These are phyloP conservation scores for Cylas formicarius DNA, from an alignment of 1,140 invertebrate species.

Conservation along the genomic window DNA sequence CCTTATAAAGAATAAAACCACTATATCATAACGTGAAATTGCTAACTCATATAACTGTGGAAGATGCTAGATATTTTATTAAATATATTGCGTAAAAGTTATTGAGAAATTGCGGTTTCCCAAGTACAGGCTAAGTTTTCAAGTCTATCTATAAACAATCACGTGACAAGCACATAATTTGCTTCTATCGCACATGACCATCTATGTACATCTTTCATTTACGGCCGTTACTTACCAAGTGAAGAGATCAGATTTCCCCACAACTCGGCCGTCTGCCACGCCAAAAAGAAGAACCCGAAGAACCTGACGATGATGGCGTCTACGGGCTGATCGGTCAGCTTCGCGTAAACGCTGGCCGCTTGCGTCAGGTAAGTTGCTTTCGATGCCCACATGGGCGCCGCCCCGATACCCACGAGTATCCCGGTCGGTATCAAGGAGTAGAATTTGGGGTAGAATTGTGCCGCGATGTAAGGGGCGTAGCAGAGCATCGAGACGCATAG, in stretches of 20 bases:
- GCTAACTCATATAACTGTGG: too few species aligned
- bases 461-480: slow-evolving; percentile 88
- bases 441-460: slow-evolving; percentile 76
- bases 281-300: slow-evolving; percentile 97
- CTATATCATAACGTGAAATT: too few species aligned
- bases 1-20: too few species aligned
- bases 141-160: too few species aligned
- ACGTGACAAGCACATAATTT: too few species aligned
- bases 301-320: slow-evolving; percentile 90
- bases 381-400: slow-evolving; percentile 93
- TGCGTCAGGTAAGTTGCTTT: slow-evolving; percentile 94
- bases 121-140: too few species aligned
- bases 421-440: slow-evolving; percentile 90
- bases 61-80: too few species aligned
- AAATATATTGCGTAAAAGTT: too few species aligned
- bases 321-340: slow-evolving; percentile 75
- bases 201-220: neutral
- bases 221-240: slow-evolving; percentile 56
- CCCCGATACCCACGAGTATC: slow-evolving; percentile 80
- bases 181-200: neutral
- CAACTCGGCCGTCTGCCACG: slow-evolving; percentile 91
- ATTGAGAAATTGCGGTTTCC: too few species aligned
- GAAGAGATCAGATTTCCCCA: slow-evolving; percentile 97
- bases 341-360: slow-evolving; percentile 80
- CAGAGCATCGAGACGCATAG: slow-evolving; percentile 84